Conservation (phyloP, 2,797 vertebrate genomes). For the Catharus ustulatus region DNA sequence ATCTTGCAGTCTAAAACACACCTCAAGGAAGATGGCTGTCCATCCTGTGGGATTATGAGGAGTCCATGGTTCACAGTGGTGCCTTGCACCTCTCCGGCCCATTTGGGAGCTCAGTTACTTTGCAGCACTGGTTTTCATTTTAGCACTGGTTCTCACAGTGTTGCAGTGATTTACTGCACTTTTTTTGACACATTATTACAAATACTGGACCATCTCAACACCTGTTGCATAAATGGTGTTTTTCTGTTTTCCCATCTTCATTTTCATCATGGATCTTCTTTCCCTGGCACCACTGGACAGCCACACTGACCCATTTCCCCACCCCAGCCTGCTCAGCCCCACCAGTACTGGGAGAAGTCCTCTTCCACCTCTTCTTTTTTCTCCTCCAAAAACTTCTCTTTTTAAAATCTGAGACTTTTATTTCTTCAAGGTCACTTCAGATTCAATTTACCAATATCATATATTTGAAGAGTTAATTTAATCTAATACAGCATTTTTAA, state of each 20-base stretch:
- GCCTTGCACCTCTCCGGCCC: neutral
- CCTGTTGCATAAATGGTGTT: neutral
- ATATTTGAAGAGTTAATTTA: constrained; percentile 46
- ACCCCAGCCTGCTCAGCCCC: neutral
- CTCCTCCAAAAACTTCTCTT: neutral
- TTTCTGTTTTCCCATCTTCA: neutral
- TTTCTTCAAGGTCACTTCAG: constrained; percentile 60
- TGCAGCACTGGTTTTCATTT: neutral
- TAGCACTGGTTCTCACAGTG: neutral
- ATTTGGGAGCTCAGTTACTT: neutral
- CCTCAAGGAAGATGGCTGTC: neutral
- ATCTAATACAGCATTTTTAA: constrained; percentile 38
- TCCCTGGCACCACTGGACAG: neutral
- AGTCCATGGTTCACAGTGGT: neutral
- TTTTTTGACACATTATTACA: neutral
- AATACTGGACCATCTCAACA: neutral
- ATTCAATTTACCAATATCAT: constrained; percentile 36
- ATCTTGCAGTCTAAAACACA: neutral
- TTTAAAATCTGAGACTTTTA: constrained; percentile 41
- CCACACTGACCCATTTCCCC: neutral
- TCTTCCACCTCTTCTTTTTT: neutral
- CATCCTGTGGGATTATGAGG: neutral
- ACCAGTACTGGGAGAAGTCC: neutral
- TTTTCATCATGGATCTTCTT: neutral
- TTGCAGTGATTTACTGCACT: neutral